These are phyloP conservation scores for Amphibalanus amphitrite DNA, from an alignment of 1,140 invertebrate species.

Conservation along the genomic window DNA sequence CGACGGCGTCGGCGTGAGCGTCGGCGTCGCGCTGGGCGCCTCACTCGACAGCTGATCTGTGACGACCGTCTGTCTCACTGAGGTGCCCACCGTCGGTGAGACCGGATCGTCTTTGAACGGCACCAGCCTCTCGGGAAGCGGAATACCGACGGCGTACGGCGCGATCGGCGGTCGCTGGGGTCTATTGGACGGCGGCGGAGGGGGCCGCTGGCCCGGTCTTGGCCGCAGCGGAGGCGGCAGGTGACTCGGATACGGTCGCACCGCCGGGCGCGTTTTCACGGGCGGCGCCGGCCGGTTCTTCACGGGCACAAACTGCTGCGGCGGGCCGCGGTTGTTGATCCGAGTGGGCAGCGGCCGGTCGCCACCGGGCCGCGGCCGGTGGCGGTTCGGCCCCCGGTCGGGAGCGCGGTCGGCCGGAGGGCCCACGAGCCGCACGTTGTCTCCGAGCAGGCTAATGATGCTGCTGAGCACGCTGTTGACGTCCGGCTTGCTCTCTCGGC, in stretches of 20 bases:
- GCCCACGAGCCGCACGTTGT: constrained; percentile 47
- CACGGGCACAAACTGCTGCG: not conserved
- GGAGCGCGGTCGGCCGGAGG: constrained; percentile 15
- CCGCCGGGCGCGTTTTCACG: constrained; percentile 17
- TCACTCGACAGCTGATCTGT: not conserved
- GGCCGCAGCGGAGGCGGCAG: constrained; percentile 36
- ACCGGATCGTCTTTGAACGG: constrained; percentile 24
- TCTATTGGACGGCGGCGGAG: no score
- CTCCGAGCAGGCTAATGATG: constrained; percentile 70
- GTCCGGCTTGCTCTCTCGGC: constrained; percentile 38
- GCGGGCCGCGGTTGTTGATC: constrained; percentile 72
- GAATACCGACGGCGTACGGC: constrained; percentile 49
- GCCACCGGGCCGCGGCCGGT: constrained; percentile 27
- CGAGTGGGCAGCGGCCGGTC: constrained; percentile 28
- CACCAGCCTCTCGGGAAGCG: constrained; percentile 52
- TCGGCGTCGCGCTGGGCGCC: not conserved
- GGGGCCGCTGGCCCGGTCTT: constrained; percentile 18
- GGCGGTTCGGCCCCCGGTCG: not conserved
- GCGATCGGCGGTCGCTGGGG: constrained; percentile 30
- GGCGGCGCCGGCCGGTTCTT: constrained; percentile 34
- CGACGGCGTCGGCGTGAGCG: not conserved
- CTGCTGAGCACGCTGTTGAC: constrained; percentile 81
- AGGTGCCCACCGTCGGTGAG: constrained; percentile 14
- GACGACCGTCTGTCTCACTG: constrained; percentile 27
- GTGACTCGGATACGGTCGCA: constrained; percentile 69